Evolutionary conservation across 2,888 invertebrate genomes (phyloP), one percentile per base, ranked within the genome.

Genomic region (Crematogaster levior): DNA sequence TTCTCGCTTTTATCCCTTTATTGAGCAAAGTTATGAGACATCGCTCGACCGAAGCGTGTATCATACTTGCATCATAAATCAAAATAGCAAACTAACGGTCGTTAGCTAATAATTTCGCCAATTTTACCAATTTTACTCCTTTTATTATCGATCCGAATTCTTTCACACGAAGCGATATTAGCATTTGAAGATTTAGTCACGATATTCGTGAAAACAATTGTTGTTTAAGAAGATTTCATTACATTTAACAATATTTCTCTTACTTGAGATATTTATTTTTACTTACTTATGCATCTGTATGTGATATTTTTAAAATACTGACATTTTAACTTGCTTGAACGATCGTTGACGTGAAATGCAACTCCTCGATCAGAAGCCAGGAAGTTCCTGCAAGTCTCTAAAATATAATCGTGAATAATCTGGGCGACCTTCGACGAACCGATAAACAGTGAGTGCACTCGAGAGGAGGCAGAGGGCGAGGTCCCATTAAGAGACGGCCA

Each of bases 361-460:
- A 3, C 24, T 34, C 46, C 48, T 24, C 10, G 46, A 48, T 66
- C 27, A 21, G n/a, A 40, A 40, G 40, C 15, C 27, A 3, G 21
- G 3, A 46, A 74, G 34, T 10, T n/a, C 18, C n/a, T 61, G 3
- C 34, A 34, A 51, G 37, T 21, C 24, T 34, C 18, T 43, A 34
- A 79, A 81, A 80, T 89, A 86, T 88, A 89, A 89, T 88, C 89
- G 82, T 37, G 5, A 21, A 53, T 51, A 84, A 86, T 88, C 86
- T 81, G 80, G 61, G 72, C 63, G 82, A 88, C 84, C 86, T 85
- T 75, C 79, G 79, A 77, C 51, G 68, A 48, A 30, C 37, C 37
- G 75, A 66, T 61, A 12, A 79, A 56, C 61, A 82, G 30, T n/a
- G 66, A 48, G 34, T 60, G 27, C 56, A 40, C 27, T 18, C 53